A percentile compares a stretch with the other conserved stretches of the same genome.
These are phyloP conservation scores for Apodemia zela DNA, from an alignment of 2,888 invertebrate genomes.

Conservation along the genomic window DNA sequence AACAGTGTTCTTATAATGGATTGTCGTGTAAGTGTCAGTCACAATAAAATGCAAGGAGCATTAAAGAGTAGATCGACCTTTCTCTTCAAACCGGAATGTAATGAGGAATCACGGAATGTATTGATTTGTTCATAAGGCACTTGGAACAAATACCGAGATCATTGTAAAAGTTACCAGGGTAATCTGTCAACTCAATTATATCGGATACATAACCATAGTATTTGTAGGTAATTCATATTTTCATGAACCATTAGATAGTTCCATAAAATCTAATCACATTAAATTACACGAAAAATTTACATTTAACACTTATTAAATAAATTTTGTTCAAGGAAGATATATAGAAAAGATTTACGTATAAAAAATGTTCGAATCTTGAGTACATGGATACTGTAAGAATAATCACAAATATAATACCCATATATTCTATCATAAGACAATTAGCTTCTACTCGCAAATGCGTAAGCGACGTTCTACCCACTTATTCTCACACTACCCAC, in stretches of 20 bases:
- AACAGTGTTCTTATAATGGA: background rate
- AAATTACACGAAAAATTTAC: constrained; percentile 29
- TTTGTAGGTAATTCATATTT: constrained; percentile 18
- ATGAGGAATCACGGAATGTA: constrained; percentile 51
- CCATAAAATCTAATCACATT: constrained; percentile 62
- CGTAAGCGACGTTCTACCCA: constrained; percentile 27
- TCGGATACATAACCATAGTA: constrained; percentile 17
- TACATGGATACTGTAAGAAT: constrained; percentile 36
- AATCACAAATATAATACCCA: constrained; percentile 22
- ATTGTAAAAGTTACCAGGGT: constrained; percentile 35
- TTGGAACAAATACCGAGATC: constrained; percentile 73
- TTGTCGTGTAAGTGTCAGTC: background rate
- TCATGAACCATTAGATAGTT: constrained; percentile 43
- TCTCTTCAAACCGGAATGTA: constrained; percentile 45
- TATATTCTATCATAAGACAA: constrained; percentile 34
- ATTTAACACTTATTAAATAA: constrained; percentile 23
- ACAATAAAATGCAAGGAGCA: background rate
- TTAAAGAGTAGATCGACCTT: background rate
- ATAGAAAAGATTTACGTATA: constrained; percentile 35
- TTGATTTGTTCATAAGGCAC: constrained; percentile 77
- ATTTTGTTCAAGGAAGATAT: constrained; percentile 28
- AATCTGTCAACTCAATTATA: background rate
- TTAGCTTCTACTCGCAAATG: constrained; percentile 28
- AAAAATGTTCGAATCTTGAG: constrained; percentile 13
- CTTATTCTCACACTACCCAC: constrained; percentile 38